Evolutionary conservation across 2,113 vertebrate species (phyloP), one percentile per base, ranked within the genome.

Genomic region (Malaclemys terrapin): DNA sequence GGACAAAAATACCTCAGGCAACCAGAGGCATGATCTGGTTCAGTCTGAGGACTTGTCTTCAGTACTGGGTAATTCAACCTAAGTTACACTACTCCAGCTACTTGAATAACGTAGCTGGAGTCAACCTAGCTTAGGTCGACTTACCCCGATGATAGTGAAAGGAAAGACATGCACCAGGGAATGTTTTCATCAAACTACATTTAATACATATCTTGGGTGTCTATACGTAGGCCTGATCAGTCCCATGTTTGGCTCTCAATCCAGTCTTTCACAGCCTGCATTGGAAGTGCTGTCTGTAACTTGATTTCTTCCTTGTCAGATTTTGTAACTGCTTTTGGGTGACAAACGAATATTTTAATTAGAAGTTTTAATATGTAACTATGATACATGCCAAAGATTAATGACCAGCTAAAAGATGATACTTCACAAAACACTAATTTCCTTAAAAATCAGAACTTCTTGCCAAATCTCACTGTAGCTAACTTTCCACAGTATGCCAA

Each of bases 161-260:
- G 85, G 92, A 96, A 93, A 97, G 81, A 62, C 59, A 93, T 88
- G 86, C 85, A 96, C 96, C 95, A 95, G 97, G 96, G 31, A 84
- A 25, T 10, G 65, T 97, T 97, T 95, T 97, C 95, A 97, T 97
- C 96, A 98, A 95, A 85, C 84, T 85, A 65, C 87, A 94, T 97
- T 98, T 96, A 93, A 89, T 95, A 95, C 54, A 92, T 95, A 87
- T 87, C 94, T 25, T 91, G 79, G 79, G 52, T 96, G 96, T 97
- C 95, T 97, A 97, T 97, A 97, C 95, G 97, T 93, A 97, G 94
- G 45, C 80, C 89, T 96, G 88, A 94, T 95, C 93, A 92, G 88
- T 93, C 91, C 84, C 76, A 82, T 49, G 25, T 90, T 97, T 97
- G 95, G 94, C 94, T 93, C 62, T 47, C 93, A 94, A 38, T 31